Evolutionary conservation across 2,888 invertebrate species (phyloP).

Genomic region (Phyllotreta cruciferae): DNA sequence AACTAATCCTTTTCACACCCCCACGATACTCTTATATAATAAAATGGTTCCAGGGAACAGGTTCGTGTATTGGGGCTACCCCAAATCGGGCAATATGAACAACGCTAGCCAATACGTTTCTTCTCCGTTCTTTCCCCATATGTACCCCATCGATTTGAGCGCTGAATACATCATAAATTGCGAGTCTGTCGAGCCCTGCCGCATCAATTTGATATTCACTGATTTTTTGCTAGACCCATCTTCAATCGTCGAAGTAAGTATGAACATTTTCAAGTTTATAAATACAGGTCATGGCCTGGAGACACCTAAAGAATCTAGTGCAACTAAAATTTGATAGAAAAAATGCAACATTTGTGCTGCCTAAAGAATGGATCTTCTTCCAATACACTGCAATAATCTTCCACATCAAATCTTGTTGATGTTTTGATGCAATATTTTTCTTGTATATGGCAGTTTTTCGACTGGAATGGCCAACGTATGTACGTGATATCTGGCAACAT

Average conservation of each 20-base stretch:
- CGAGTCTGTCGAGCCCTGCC: constrained; percentile 61
- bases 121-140: constrained; percentile 73
- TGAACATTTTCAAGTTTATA: no score
- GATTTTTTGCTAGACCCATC: constrained; percentile 72
- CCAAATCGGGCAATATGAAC: constrained; percentile 57
- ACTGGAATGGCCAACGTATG: constrained; percentile 71
- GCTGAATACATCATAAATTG: constrained; percentile 71
- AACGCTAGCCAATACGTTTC: constrained; percentile 63
- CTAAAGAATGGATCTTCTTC: no score
- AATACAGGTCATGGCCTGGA: no score
- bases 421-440: background rate
- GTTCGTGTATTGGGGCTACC: constrained; percentile 61
- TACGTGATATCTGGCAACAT: constrained; percentile 70
- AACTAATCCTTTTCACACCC: background rate
- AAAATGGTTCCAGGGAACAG: constrained; percentile 64
- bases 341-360: no score
- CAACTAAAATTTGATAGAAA: no score
- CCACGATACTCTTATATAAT: background rate
- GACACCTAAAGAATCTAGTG: no score
- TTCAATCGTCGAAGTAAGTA: constrained; percentile 70
- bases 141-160: constrained; percentile 71
- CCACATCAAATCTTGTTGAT: background rate
- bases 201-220: constrained; percentile 69
- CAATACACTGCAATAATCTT: no score
- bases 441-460: constrained; percentile 64